Conservation (phyloP, 1,140 invertebrate species). For the Bombus cullumanus region DNA sequence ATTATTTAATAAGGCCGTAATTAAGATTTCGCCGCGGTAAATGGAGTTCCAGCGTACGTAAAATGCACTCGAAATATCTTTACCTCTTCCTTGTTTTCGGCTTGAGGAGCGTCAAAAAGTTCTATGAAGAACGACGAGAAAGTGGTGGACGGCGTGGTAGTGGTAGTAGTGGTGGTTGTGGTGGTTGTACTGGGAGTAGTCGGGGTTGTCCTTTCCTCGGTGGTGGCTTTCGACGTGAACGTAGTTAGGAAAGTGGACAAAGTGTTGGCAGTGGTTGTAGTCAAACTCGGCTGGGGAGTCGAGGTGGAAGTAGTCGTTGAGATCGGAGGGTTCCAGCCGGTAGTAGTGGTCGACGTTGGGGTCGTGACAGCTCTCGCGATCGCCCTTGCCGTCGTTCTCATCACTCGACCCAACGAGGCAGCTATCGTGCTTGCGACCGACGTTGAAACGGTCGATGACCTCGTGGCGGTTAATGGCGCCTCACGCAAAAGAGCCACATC, state of each 20-base stretch:
- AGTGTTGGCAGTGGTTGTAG: slow-evolving; percentile 70
- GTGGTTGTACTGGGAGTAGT: slow-evolving; percentile 81
- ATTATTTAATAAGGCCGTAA: too few species aligned
- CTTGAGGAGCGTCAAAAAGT: slow-evolving; percentile 64
- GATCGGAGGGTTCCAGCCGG: slow-evolving; percentile 69
- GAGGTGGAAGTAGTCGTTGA: slow-evolving; percentile 67
- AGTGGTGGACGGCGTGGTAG: slow-evolving; percentile 73
- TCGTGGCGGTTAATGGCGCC: slow-evolving; percentile 65
- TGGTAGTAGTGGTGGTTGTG: slow-evolving; percentile 69
- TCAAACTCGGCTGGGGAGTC: slow-evolving; percentile 60
- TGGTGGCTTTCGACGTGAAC: slow-evolving; percentile 75
- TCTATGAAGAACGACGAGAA: slow-evolving; percentile 61
- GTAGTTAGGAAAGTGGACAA: slow-evolving; percentile 73
- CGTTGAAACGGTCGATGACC: slow-evolving; percentile 58
- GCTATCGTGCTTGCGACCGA: slow-evolving; percentile 71
- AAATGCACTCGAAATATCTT: background rate
- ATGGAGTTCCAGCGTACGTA: background rate
- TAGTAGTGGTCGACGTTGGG: slow-evolving; percentile 74
- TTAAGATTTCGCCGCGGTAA: too few species aligned
- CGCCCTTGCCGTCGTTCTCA: slow-evolving; percentile 77
- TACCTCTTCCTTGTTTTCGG: slow-evolving; percentile 65
- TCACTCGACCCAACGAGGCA: slow-evolving; percentile 74
- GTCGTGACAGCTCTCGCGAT: slow-evolving; percentile 77
- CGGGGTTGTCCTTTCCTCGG: slow-evolving; percentile 79
- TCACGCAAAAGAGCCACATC: slow-evolving; percentile 76